Percentiles rank a stretch among this genome's conserved stretches.
Evolutionary conservation across 2,888 invertebrate genomes (phyloP).

Genomic region (Miltochrista miniata): DNA sequence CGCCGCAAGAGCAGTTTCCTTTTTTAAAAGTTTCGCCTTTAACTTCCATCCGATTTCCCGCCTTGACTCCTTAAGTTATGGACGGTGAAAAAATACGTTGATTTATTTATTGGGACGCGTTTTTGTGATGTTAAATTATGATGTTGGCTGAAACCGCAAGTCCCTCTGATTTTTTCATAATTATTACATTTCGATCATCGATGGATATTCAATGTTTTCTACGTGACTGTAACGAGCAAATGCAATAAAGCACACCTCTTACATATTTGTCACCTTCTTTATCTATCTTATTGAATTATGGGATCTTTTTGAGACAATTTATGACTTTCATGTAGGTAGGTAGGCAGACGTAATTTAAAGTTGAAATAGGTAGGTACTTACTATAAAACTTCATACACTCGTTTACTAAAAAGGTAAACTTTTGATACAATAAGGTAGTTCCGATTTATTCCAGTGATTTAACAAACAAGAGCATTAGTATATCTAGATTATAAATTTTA

Average conservation of each 20-base stretch:
- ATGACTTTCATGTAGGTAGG: not conserved
- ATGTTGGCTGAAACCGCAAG: slow-evolving; percentile 60
- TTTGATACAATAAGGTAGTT: too few species aligned
- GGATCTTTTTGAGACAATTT: not conserved
- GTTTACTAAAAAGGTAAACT: too few species aligned
- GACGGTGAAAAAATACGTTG: slow-evolving; percentile 74
- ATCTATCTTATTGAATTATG: not conserved
- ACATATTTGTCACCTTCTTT: not conserved
- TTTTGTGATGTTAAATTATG: slow-evolving; percentile 76
- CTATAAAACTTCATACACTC: too few species aligned
- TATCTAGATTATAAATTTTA: too few species aligned
- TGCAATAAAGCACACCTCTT: slow-evolving; percentile 13
- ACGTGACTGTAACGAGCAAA: slow-evolving; percentile 44
- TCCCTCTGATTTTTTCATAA: slow-evolving; percentile 52
- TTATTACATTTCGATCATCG: slow-evolving; percentile 44
- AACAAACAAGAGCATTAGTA: too few species aligned
- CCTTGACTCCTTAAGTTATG: slow-evolving; percentile 75
- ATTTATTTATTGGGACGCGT: slow-evolving; percentile 77
- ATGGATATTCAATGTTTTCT: slow-evolving; percentile 38
- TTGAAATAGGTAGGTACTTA: too few species aligned
- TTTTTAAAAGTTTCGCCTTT: slow-evolving; percentile 82
- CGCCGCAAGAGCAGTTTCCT: slow-evolving; percentile 80
- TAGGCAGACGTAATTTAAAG: too few species aligned
- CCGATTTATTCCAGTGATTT: too few species aligned
- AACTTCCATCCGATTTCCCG: slow-evolving; percentile 83